Evolutionary conservation across 2,888 invertebrate species (phyloP), one percentile per base, ranked within the genome.

Genomic region (Cataglyphis altisquamis): DNA sequence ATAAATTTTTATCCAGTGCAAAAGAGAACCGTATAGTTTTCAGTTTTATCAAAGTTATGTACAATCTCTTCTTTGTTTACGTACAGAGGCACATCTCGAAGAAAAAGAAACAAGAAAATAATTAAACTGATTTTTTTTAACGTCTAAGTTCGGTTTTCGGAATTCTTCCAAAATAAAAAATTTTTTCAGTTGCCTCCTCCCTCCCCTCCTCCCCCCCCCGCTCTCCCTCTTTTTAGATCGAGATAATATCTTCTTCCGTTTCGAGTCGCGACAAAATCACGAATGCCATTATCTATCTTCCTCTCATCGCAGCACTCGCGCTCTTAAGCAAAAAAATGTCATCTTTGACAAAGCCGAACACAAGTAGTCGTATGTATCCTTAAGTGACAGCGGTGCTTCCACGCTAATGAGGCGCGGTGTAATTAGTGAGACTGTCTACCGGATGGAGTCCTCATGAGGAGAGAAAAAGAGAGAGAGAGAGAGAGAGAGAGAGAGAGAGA

Each of bases 341-440:
- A 91, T 92, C 91, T 91, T 93, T 91, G 93, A 93, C 91, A 91
- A 90, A 90, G 91, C 91, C 91, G 90, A 91, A 90, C 90, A 89
- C 89, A 80, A 91, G 91, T 89, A 89, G 87, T 87, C 89, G 91
- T 92, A 92, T 93, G 91, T 92, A 91, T 92, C 89, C 92, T 92
- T 90, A 91, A 92, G 92, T 90, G 91, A 88, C 89, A 87, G 86
- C 88, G 87, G 84, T 90, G 91, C 92, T 91, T 92, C 90, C 91
- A 92, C 94, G 93, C 94, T 94, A 94, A 94, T 94, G 94, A 94
- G 94, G 94, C 94, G 93, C 93, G 90, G 92, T 91, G 94, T 94
- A 94, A 94, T 94, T 94, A 94, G 94, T 94, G 94, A 94, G 94
- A 94, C 94, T 94, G 94, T 94, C 94, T 94, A 93, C 91, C 88